Percentiles rank a stretch among this genome's conserved stretches.
Conservation (phyloP, 2,113 vertebrate species). For the Calidris pygmaea region DNA sequence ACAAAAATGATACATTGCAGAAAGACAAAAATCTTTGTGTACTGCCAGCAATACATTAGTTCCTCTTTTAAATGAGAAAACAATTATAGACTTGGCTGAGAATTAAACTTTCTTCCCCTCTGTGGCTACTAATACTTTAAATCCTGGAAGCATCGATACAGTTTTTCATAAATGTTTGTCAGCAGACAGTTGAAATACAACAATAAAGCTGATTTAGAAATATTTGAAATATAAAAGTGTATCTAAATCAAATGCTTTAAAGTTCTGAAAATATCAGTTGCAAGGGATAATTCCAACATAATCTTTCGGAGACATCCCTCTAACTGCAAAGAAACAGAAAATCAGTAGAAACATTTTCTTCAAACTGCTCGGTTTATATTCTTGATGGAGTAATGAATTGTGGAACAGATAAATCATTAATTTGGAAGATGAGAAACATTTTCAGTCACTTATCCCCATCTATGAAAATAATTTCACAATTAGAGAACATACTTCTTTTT, state of each 20-base stretch:
- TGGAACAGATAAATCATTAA: neutral
- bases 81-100: slow-evolving; percentile 1
- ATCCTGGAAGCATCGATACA: neutral
- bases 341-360: neutral
- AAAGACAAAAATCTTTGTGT: slow-evolving; percentile 6
- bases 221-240: neutral
- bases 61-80: slow-evolving; percentile 15
- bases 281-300: neutral
- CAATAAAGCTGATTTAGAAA: neutral
- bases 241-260: neutral
- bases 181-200: neutral
- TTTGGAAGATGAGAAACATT: neutral
- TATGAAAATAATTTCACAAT: neutral
- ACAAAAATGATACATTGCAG: neutral
- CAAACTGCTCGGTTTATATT: neutral
- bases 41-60: neutral
- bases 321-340: neutral
- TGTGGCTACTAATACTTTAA: neutral
- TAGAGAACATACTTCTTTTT: neutral
- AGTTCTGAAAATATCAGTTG: neutral
- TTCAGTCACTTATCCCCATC: neutral
- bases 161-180: neutral
- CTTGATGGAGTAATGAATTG: neutral
- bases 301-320: neutral
- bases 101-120: neutral